Conservation (phyloP, 2,113 vertebrate genomes). For the Hemiscyllium ocellatum region DNA sequence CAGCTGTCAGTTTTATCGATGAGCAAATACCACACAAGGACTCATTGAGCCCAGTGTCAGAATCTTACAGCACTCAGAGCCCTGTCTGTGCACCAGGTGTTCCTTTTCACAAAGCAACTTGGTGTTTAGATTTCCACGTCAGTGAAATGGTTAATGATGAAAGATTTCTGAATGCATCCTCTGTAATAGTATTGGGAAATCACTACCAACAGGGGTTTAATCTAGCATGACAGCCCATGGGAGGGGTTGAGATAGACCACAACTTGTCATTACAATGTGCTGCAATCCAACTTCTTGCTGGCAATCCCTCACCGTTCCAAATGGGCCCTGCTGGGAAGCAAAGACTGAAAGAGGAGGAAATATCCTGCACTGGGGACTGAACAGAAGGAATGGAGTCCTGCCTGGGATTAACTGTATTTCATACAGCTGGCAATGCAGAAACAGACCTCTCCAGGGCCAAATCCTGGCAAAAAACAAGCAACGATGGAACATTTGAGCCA, state of each 20-base stretch:
- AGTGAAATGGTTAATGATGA: constrained; percentile 21
- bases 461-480: constrained; percentile 30
- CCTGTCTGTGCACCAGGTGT: not conserved
- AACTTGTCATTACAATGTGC: constrained; percentile 13
- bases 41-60: not conserved
- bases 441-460: constrained; percentile 10
- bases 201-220: constrained; percentile 21
- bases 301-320: constrained; percentile 1
- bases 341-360: constrained; percentile 25
- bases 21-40: not conserved
- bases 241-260: constrained; percentile 35
- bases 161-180: not conserved
- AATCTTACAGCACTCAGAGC: not conserved
- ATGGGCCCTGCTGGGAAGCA: not conserved
- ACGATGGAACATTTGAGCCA: not conserved
- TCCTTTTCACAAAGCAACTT: not conserved
- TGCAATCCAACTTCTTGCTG: not conserved
- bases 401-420: constrained; percentile 35
- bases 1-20: constrained; percentile 6
- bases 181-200: not conserved
- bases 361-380: constrained; percentile 33
- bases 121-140: no score
- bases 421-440: constrained; percentile 21
- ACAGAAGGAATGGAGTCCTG: constrained; percentile 35
- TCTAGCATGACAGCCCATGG: constrained; percentile 26